Conservation (phyloP, 2,113 vertebrate species). For the Willisornis vidua region DNA sequence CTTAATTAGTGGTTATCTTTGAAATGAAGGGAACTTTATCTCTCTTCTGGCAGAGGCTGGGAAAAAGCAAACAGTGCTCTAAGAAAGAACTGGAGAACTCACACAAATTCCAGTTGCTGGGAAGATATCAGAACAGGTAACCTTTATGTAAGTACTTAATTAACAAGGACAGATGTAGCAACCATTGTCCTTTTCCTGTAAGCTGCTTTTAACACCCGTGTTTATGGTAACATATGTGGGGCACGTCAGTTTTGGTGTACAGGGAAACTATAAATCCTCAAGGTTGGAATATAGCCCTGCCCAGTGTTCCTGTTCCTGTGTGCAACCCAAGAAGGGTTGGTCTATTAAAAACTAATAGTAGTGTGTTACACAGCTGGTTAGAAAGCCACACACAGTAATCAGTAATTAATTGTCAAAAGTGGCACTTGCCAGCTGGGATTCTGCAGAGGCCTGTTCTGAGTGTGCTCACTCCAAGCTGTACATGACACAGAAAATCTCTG, state of each 20-base stretch:
- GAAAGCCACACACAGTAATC: neutral
- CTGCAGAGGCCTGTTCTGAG: neutral
- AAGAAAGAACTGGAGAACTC: neutral
- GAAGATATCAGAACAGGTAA: neutral
- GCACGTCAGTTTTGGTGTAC: neutral
- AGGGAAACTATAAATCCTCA: neutral
- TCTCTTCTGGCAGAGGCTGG: neutral
- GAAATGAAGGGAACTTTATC: neutral
- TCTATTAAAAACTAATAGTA: neutral
- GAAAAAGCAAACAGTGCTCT: neutral
- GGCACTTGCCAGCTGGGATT: neutral
- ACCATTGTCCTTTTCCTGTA: neutral
- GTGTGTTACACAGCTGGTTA: neutral
- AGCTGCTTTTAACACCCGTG: neutral
- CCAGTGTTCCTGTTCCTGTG: neutral
- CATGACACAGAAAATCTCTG: neutral
- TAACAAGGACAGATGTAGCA: neutral
- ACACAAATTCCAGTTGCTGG: neutral
- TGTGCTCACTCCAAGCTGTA: neutral
- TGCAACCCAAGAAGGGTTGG: neutral
- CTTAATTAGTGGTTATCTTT: neutral
- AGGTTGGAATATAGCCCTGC: neutral
- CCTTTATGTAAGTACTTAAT: neutral
- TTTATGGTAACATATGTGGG: neutral
- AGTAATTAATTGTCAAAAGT: neutral